Conservation (phyloP, 2,888 invertebrate genomes). For the Pachliopta kotzebuea region DNA sequence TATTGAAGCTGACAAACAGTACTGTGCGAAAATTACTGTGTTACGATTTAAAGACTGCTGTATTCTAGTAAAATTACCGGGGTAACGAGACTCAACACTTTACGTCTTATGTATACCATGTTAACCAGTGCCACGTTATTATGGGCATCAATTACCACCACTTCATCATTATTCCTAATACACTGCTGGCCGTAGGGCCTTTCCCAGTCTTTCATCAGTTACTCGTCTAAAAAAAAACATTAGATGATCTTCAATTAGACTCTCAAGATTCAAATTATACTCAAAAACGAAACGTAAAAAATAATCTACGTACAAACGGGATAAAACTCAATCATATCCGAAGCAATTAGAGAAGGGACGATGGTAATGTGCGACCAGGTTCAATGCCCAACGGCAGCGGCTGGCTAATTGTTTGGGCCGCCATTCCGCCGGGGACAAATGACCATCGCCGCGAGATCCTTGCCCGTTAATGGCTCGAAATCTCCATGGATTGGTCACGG, state of each 20-base stretch:
- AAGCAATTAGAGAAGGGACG: slow-evolving; percentile 43
- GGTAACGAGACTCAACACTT: no score
- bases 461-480: slow-evolving; percentile 45
- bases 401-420: slow-evolving; percentile 42
- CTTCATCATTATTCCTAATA: no score
- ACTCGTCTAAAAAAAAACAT: no score
- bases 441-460: slow-evolving; percentile 36
- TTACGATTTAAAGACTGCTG: no score
- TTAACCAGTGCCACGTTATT: no score
- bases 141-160: no score
- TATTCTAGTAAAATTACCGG: no score
- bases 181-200: no score
- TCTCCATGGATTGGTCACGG: slow-evolving; percentile 49
- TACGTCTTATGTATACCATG: no score
- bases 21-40: no score
- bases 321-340: slow-evolving; percentile 47
- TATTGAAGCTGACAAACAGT: no score
- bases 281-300: not conserved
- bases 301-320: slow-evolving; percentile 32
- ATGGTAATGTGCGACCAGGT: slow-evolving; percentile 41
- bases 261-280: not conserved
- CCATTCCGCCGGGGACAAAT: slow-evolving; percentile 35
- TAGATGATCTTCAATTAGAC: not conserved
- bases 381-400: slow-evolving; percentile 49
- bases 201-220: no score